Base-by-base conservation (phyloP, 2,888 invertebrate genomes). In the Tachina lurida region DNA sequence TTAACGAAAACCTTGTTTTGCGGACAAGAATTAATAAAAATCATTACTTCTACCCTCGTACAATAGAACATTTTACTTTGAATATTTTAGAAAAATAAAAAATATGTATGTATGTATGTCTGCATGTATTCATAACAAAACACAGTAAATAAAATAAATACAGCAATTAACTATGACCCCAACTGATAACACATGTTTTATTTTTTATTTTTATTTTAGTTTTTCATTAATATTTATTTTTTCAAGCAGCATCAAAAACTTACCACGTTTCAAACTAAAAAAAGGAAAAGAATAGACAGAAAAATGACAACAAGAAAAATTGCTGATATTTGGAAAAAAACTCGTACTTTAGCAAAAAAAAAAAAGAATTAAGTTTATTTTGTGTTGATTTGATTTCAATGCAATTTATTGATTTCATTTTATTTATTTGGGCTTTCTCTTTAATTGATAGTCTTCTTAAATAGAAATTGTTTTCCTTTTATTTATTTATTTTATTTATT, bases 121-220 rank as follows among this genome's bases (percentile, higher is more conserved):
- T 19, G 19, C n/a, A 41, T 63, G 45, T 56, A 31, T 31, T 31
- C 7, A 31, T 31, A 31, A 31, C 31, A 31, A 31, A 31, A 2
- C 31, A 12, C 9, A 75, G 9, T 41, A 71, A 62, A 74, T 80
- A 58, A 17, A 60, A 45, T 67, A 73, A 47, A 76, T 77, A 67
- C 49, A 80, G 56, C 79, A 83, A 86, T 86, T 80, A 86, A 76
- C 73, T 80, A 58, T 86, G 86, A 86, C 86, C 86, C 83, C 80
- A 54, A 83, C 83, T 83, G 86, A 86, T 86, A 86, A 76, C 86
- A 84, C 77, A 79, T 58, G 80, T 81, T 84, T 81, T 73, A 68
- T 65, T 54, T 41, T 19, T 31, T 52, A 17, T 67, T 45, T 45
- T 10, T 7, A 7, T 58, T 43, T 68, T 47, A 13, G n/a, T 73